Percentiles rank a stretch among this genome's conserved stretches.
These are phyloP conservation scores for Myodes glareolus DNA, from an alignment of 2,113 vertebrate genomes.

Conservation along the genomic window DNA sequence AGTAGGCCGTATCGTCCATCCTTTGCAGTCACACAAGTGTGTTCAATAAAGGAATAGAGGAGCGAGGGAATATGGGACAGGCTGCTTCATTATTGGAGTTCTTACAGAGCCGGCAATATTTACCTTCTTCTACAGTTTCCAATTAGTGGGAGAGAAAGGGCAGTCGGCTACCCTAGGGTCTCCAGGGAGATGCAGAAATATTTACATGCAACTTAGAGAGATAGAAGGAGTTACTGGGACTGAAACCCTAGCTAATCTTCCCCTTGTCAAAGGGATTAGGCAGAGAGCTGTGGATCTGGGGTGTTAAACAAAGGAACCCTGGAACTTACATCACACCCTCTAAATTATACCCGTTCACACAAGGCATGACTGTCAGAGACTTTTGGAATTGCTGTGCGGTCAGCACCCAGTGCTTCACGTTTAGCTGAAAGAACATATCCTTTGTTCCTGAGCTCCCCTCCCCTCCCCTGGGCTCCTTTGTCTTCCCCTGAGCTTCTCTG, in stretches of 20 bases:
- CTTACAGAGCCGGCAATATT: constrained; percentile 51
- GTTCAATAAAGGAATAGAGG: constrained; percentile 56
- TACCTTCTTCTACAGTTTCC: constrained; percentile 74
- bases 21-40: background rate
- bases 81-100: background rate
- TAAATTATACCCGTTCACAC: constrained; percentile 37
- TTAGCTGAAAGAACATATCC: constrained; percentile 45
- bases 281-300: constrained; percentile 69
- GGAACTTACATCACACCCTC: constrained; percentile 68
- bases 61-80: constrained; percentile 4
- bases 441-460: background rate
- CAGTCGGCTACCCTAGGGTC: background rate
- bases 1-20: background rate
- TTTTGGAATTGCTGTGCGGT: constrained; percentile 61
- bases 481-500: too few species aligned
- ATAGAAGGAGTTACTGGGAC: constrained; percentile 73
- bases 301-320: constrained; percentile 76
- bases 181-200: constrained; percentile 78
- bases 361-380: constrained; percentile 23
- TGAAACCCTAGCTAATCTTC: constrained; percentile 61
- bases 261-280: constrained; percentile 72
- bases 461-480: too few species aligned
- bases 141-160: constrained; percentile 75
- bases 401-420: constrained; percentile 5
- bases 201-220: constrained; percentile 65